These are phyloP conservation scores for Dolichallabes microphthalmus DNA, from an alignment of 2,113 vertebrate genomes.

Conservation along the genomic window DNA sequence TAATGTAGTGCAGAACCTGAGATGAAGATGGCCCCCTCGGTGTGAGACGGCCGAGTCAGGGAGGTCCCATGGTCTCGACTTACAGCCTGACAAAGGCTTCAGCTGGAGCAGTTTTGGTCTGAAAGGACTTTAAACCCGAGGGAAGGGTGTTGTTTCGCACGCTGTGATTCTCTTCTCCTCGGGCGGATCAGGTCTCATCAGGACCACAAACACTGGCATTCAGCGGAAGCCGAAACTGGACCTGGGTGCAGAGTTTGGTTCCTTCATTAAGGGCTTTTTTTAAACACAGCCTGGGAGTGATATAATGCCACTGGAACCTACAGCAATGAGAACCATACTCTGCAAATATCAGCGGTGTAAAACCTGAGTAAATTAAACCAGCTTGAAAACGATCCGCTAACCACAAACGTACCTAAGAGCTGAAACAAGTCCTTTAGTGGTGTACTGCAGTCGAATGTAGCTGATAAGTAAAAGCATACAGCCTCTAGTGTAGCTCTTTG, in stretches of 20 bases:
- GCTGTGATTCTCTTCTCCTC: conserved; percentile 21
- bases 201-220: conserved; percentile 15
- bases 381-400: not conserved
- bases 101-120: conserved; percentile 5
- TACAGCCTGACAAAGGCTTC: conserved; percentile 20
- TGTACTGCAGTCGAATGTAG: not conserved
- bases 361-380: not conserved
- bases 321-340: conserved; percentile 6
- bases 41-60: not conserved
- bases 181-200: conserved; percentile 37
- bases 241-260: not conserved
- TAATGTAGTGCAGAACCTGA: not conserved
- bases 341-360: not conserved
- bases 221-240: conserved; percentile 10
- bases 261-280: conserved; percentile 22
- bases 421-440: not conserved
- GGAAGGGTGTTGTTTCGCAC: conserved; percentile 34
- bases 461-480: not conserved
- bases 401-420: not conserved
- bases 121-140: conserved; percentile 16
- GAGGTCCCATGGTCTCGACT: conserved; percentile 21
- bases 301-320: not conserved
- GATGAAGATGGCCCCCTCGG: conserved; percentile 3
- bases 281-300: not conserved
- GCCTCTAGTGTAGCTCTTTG: not conserved